Evolutionary conservation across 2,888 invertebrate genomes (phyloP).

Genomic region (Beris chalybata): DNA sequence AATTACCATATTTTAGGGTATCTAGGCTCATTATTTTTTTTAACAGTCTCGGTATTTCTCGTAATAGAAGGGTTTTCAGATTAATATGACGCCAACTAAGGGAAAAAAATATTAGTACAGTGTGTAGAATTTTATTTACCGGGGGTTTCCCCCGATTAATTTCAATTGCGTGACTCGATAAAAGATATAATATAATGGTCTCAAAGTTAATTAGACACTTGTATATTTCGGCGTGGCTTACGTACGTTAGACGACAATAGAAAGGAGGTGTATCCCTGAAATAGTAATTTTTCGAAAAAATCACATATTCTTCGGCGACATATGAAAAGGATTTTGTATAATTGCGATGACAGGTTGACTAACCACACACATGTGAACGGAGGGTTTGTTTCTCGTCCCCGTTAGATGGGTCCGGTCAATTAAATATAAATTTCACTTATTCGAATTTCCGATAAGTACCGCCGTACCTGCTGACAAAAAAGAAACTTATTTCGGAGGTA

Average conservation of each 20-base stretch:
- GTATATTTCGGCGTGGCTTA: constrained; percentile 17
- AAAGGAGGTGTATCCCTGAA: constrained; percentile 20
- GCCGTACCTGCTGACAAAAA: neutral
- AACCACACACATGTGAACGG: constrained; percentile 6
- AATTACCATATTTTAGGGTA: constrained; percentile 31
- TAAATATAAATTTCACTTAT: neutral
- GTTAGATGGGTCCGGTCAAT: neutral
- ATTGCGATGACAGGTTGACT: constrained; percentile 24
- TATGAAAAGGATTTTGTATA: neutral
- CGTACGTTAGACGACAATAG: constrained; percentile 17
- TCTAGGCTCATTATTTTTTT: constrained; percentile 26
- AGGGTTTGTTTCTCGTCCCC: neutral
- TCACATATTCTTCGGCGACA: constrained; percentile 3
- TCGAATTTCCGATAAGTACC: neutral
- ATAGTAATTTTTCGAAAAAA: constrained; percentile 17
- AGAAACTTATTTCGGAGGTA: neutral
- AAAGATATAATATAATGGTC: constrained; percentile 28
- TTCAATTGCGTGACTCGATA: constrained; percentile 28
- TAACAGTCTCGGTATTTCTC: constrained; percentile 22
- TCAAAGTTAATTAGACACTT: constrained; percentile 27
- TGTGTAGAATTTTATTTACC: constrained; percentile 18
- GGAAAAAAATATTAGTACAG: neutral
- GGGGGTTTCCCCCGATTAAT: constrained; percentile 20
- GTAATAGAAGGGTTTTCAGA: constrained; percentile 28
- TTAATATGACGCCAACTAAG: constrained; percentile 13